Conservation (phyloP, 2,888 invertebrate genomes). For the Eueremaeus valkanovi region DNA sequence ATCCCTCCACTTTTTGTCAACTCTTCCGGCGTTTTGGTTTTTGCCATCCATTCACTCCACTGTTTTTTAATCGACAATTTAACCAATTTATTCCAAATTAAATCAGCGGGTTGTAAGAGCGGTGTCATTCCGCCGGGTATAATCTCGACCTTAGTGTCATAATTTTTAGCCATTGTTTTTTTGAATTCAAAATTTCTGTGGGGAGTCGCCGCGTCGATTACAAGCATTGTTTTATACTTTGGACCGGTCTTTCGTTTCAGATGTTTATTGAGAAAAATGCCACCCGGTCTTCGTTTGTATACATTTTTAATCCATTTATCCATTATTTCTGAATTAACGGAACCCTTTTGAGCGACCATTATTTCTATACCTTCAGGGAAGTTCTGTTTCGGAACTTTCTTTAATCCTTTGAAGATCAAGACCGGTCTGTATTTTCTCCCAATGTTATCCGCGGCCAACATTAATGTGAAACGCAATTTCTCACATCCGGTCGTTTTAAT, state of each 20-base stretch:
- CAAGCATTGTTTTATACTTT: background rate
- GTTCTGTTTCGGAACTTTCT: background rate
- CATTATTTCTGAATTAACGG: slow-evolving; percentile 21
- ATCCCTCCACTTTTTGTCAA: background rate
- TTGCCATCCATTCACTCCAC: background rate
- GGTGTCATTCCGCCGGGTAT: slow-evolving; percentile 10
- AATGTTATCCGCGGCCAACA: background rate
- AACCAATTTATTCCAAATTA: background rate
- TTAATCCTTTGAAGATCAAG: slow-evolving; percentile 2
- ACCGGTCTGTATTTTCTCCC: background rate
- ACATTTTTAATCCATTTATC: background rate
- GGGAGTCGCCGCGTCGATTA: background rate
- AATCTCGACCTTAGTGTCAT: background rate
- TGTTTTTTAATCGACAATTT: background rate
- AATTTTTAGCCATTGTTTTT: background rate
- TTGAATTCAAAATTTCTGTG: background rate
- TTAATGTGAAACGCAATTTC: slow-evolving; percentile 6
- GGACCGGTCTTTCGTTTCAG: background rate
- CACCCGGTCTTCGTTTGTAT: background rate
- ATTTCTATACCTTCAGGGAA: background rate
- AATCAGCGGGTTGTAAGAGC: background rate
- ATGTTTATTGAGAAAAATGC: background rate
- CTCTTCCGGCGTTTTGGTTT: background rate
- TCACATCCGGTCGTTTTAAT: slow-evolving; percentile 11
- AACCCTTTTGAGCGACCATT: background rate